Evolutionary conservation across 2,113 vertebrate genomes (phyloP), one percentile per base, ranked within the genome.

Genomic region (Pyrgilauda ruficollis): DNA sequence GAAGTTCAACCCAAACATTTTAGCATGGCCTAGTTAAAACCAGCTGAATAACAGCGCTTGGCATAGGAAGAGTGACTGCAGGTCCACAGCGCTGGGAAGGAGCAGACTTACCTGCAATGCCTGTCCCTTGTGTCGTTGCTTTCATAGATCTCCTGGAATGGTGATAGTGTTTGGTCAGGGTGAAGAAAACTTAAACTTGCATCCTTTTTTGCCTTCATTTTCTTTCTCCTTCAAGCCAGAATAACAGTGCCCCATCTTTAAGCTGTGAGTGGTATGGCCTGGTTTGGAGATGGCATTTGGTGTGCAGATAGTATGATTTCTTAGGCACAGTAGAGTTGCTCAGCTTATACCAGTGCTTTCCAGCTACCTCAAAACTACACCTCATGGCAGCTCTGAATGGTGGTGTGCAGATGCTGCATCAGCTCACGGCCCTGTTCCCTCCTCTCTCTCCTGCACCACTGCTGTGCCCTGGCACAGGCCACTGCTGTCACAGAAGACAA

Each of bases 11-110:
- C 67, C 50, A 84, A 93, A 68, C 2, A 7, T 90, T 89, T 85
- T 64, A 88, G 56, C 41, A 68, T 50, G 53, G 56, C 37, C 66
- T 87, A 90, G 62, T 92, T 86, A 92, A 92, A 96, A 94, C 52
- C 13, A 0, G n/a, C 52, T 90, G 90, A 94, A 78, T 92, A 75
- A 46, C 1, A 1, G 55, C 0, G 0, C 31, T 87, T 81, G 62
- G 56, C 55, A 31, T 9, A 35, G 75, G 50, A 77, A 80, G n/a
- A 76, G 43, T 41, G 22, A 43, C 35, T 53, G 26, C 75, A 62
- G 7, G 30, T 73, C 81, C n/a, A 35, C 6, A 31, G 49, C 0
- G 0, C n/a, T 77, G 73, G 63, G 72, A 52, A 62, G 72, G 41
- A 77, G 23, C 0, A 5, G 67, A 50, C 19, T 67, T 75, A 85